These are phyloP conservation scores for Melanogrammus aeglefinus DNA, from an alignment of 2,797 vertebrate genomes.

Conservation along the genomic window DNA sequence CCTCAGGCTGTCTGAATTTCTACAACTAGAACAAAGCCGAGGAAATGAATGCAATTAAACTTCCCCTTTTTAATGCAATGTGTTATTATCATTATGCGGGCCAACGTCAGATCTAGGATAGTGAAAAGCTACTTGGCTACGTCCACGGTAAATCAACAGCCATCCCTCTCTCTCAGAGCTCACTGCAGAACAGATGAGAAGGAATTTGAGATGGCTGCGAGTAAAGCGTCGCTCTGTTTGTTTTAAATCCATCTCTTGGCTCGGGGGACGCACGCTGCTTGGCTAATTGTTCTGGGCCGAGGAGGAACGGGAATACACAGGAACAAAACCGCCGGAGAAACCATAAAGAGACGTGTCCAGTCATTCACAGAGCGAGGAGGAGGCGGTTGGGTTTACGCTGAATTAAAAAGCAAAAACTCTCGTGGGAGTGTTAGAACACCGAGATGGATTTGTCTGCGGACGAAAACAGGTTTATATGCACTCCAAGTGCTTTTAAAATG, in stretches of 20 bases:
- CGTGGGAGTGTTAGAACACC: neutral
- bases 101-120: neutral
- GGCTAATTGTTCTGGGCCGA: neutral
- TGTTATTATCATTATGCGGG: neutral
- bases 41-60: slow-evolving; percentile 1
- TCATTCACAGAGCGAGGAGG: neutral
- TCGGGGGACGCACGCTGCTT: neutral
- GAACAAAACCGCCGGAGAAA: neutral
- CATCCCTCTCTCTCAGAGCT: neutral
- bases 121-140: neutral
- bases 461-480: neutral
- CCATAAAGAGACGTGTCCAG: neutral
- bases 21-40: neutral
- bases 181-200: neutral
- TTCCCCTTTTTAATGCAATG: neutral
- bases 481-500: neutral
- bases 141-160: neutral
- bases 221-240: neutral
- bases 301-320: neutral
- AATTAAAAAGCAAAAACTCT: neutral
- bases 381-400: neutral
- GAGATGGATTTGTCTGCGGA: too few relatives aligned
- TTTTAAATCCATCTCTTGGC: neutral
- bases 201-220: neutral
- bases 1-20: neutral